phyloP scores from a whole-genome alignment of 2,888 invertebrate genomes.

The Drosophila sordidapex region DNA sequence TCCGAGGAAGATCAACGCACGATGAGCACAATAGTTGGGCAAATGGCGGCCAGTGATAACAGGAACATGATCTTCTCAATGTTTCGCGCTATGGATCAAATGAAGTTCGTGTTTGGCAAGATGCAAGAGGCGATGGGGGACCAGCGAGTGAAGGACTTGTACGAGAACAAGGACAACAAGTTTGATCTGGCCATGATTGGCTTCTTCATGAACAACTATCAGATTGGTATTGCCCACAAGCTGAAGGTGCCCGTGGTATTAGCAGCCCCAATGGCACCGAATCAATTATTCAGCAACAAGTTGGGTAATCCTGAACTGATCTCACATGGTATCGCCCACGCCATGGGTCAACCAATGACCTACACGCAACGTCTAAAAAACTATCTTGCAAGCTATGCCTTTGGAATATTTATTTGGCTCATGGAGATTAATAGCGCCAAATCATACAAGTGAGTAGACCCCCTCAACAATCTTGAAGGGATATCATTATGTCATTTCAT shows the following conservation, averaged over 20 bases:
- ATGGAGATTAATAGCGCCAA: conserved; percentile 27
- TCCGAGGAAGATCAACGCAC: conserved; percentile 41
- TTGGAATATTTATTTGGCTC: conserved; percentile 6
- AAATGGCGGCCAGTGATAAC: conserved; percentile 58
- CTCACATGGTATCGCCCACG: conserved; percentile 64
- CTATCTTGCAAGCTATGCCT: conserved; percentile 18
- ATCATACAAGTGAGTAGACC: conserved; percentile 43
- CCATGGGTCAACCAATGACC: conserved; percentile 43
- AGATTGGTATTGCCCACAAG: conserved; percentile 75
- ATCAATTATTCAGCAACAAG: conserved; percentile 46
- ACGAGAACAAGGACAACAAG: conserved; percentile 70
- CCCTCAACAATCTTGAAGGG: neutral
- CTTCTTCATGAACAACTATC: conserved; percentile 78
- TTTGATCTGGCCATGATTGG: conserved; percentile 81
- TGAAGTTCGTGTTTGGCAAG: conserved; percentile 55
- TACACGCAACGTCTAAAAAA: conserved; percentile 63
- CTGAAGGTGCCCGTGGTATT: conserved; percentile 78
- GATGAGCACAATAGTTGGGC: conserved; percentile 38
- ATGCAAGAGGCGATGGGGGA: conserved; percentile 62
- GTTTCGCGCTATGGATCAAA: conserved; percentile 26
- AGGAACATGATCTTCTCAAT: conserved; percentile 40
- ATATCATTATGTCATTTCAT: neutral
- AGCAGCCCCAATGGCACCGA: conserved; percentile 54
- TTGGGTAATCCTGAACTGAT: conserved; percentile 74
- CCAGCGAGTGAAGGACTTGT: conserved; percentile 65